These are phyloP conservation scores for Vandiemenella viatica DNA, from an alignment of 2,888 invertebrate genomes.

Conservation along the genomic window DNA sequence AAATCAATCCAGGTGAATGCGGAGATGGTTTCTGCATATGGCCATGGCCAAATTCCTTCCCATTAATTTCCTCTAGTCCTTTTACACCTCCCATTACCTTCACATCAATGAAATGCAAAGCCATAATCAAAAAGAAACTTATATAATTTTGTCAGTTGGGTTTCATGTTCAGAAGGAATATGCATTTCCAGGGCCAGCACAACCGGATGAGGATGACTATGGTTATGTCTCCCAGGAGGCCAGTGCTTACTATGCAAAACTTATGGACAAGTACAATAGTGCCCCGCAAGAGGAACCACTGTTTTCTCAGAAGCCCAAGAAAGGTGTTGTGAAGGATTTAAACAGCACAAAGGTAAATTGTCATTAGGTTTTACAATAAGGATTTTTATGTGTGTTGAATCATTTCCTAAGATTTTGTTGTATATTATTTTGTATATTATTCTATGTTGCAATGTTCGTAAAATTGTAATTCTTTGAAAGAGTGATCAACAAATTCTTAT, in stretches of 20 bases:
- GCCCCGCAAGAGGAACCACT: slow-evolving; percentile 40
- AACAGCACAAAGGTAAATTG: slow-evolving; percentile 30
- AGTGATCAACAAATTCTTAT: too few species aligned
- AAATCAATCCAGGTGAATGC: too few species aligned
- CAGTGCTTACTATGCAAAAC: slow-evolving; percentile 63
- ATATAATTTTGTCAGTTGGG: too few species aligned
- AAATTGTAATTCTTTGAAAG: background rate
- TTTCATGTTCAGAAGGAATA: too few species aligned
- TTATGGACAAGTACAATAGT: slow-evolving; percentile 65
- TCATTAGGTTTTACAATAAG: background rate
- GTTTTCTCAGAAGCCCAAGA: slow-evolving; percentile 19
- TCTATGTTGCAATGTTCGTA: background rate
- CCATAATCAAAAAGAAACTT: too few species aligned
- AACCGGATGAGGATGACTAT: slow-evolving; percentile 82
- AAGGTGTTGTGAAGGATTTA: slow-evolving; percentile 31
- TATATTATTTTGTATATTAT: background rate
- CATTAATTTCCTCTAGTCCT: too few species aligned
- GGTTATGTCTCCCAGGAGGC: slow-evolving; percentile 78
- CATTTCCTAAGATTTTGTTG: background rate
- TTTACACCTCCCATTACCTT: too few species aligned
- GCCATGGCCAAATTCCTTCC: too few species aligned
- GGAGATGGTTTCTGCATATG: too few species aligned
- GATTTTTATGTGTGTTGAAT: background rate
- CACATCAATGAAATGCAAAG: too few species aligned
- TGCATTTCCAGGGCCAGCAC: slow-evolving; percentile 46